Percentiles rank a stretch among this genome's conserved stretches.
phyloP scores from a whole-genome alignment of 2,888 invertebrate genomes.

The Eucera pruinosa region DNA sequence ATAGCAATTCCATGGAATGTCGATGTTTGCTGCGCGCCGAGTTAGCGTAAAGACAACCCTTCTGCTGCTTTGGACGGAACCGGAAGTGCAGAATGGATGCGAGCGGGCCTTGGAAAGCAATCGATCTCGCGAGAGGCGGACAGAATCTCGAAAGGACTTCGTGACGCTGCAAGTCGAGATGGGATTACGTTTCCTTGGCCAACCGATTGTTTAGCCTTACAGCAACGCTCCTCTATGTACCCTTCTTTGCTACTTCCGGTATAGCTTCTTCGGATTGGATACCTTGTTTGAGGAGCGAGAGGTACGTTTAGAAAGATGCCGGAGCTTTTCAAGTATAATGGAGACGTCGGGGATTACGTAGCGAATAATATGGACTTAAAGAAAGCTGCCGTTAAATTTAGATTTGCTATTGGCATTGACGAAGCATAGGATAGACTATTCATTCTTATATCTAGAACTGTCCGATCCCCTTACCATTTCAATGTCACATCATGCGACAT shows the following conservation, averaged over 20 bases:
- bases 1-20: slow-evolving; percentile 54
- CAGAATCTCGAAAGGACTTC: slow-evolving; percentile 41
- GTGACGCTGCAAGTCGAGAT: slow-evolving; percentile 46
- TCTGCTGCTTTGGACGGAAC: slow-evolving; percentile 11
- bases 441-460: too few relatives aligned
- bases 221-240: slow-evolving; percentile 50
- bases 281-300: neutral
- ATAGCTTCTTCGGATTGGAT: slow-evolving; percentile 4
- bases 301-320: neutral
- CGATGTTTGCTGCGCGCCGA: slow-evolving; percentile 54
- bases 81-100: slow-evolving; percentile 5
- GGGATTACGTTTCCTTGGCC: slow-evolving; percentile 50
- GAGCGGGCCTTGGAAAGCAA: slow-evolving; percentile 10
- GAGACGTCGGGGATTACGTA: neutral
- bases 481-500: too few relatives aligned
- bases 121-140: slow-evolving; percentile 36
- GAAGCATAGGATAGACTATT: too few relatives aligned
- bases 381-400: neutral
- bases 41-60: slow-evolving; percentile 35
- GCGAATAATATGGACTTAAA: neutral
- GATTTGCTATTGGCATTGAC: too few relatives aligned
- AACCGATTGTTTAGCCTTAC: slow-evolving; percentile 57
- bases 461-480: too few relatives aligned
- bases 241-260: slow-evolving; percentile 2
- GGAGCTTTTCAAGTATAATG: neutral